A percentile compares a stretch with the other conserved stretches of the same genome.
Conservation (phyloP, 2,113 vertebrate genomes). For the Peucedramus taeniatus region DNA sequence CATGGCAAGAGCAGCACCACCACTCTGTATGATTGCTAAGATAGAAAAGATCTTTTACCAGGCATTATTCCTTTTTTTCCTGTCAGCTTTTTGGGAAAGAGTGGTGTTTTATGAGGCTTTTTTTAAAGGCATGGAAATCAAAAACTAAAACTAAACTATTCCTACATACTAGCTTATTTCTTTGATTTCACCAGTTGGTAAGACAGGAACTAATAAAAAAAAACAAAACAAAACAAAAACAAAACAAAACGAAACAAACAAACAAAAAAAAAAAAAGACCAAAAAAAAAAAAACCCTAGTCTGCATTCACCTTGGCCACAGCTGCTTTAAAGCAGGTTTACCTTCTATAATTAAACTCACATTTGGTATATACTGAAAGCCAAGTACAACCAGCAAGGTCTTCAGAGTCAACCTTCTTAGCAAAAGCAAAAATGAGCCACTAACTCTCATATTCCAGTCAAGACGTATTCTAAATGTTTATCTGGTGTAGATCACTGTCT, state of each 20-base stretch:
- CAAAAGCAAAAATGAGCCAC: background rate
- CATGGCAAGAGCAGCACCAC: background rate
- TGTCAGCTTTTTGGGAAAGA: background rate
- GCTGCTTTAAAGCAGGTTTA: background rate
- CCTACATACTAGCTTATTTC: background rate
- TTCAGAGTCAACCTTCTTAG: background rate
- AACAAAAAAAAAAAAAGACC: no score
- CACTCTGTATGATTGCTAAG: background rate
- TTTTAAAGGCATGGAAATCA: background rate
- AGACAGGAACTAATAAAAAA: background rate
- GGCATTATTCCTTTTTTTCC: background rate
- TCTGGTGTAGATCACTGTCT: background rate
- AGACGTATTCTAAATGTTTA: background rate
- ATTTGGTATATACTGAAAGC: background rate
- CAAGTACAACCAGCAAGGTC: background rate
- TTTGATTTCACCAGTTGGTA: background rate
- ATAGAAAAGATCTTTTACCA: background rate
- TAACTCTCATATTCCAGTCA: background rate
- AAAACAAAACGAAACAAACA: no score
- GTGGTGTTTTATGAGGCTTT: background rate
- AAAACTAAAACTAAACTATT: background rate
- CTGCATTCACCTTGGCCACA: background rate
- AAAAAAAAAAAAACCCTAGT: no score
- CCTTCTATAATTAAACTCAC: background rate
- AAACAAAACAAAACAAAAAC: no score